Evolutionary conservation across 2,113 vertebrate species (phyloP), one percentile per base, ranked within the genome.

Genomic region (Planiliza haematocheilus): DNA sequence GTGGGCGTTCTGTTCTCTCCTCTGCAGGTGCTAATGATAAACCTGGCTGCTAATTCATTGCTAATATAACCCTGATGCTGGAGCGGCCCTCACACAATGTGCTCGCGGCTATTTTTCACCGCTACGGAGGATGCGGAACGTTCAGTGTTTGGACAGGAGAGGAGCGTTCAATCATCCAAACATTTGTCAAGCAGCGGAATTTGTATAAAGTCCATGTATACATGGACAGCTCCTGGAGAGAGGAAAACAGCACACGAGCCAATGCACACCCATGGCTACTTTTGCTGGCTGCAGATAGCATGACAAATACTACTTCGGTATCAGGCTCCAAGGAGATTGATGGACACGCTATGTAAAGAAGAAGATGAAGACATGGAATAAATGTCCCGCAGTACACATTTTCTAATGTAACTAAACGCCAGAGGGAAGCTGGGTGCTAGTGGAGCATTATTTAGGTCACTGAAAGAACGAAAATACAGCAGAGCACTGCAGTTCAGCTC

Each of bases 11-110:
- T 58, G 41, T 10, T 49, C 51, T 9, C 18, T 48, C 45, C 36
- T 70, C 52, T 55, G 49, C 34, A 16, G 21, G 37, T 16, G 38
- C 68, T 56, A 8, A 30, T 10, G 4, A 70, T 14, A 50, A 71
- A 24, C n/a, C 2, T 18, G 12, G 2, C 45, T 68, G 9, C 45
- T 46, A 64, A 51, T 55, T 37, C 45, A 48, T 34, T 41, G 7
- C 17, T 17, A 48, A 52, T 49, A 7, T 30, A 65, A 48, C 42
- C 17, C 50, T 39, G 34, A 48, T 46, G n/a, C 42, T 38, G 38
- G 8, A 49, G 59, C 42, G 20, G 42, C 43, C 17, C 13, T 49
- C 14, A 21, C 10, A n/a, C 37, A 63, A 17, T 14, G 7, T n/a
- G 11, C 36, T n/a, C 20, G 46, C 39, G 45, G 10, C 17, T 58